Base-by-base conservation (phyloP, 2,797 vertebrate species). In the Ctenopoma kingsleyae region DNA sequence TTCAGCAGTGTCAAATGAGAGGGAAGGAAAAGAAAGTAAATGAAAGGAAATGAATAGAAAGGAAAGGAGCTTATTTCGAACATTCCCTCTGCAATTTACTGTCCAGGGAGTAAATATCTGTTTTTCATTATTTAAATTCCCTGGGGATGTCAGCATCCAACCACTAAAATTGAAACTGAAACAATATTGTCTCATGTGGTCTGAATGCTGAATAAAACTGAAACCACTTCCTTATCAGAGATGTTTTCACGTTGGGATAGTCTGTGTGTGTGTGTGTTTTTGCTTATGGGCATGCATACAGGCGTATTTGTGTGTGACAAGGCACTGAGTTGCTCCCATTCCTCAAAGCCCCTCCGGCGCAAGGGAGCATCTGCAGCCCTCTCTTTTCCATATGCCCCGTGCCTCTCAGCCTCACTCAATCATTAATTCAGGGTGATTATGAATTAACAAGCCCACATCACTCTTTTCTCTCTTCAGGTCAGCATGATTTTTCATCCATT, bases 401-500 rank as follows among this genome's bases (percentile, higher is more conserved):
- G 90, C 86, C 91, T 86, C 75, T 86, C 85, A 84, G 89, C 88
- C 82, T 82, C 81, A 65, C 72, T 86, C 82, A 85, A 94, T 92
- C 90, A 90, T 85, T 94, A 87, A 94, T 93, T 94, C 89, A 92
- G 82, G 79, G 72, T 85, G 77, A 91, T 87, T 92, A 92, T 90
- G 87, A 93, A 92, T 93, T 90, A 92, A 89, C 87, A 89, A 92
- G 87, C 80, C 78, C 64, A 83, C 82, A 78, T 91, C 68, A 61
- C 82, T 77, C 75, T 62, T 59, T 52, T 36, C 43, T 8, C 67
- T 11, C 19, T 32, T 85, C 83, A 76, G 49, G 78, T 83, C 80
- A 66, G 55, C 47, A 41, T 6, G 64, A 71, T 81, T 77, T 79
- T 49, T 65, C 22, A 20, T 63, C 40, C 1, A 46, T 38, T 50